Evolutionary conservation across 2,113 vertebrate genomes (phyloP), one percentile per base, ranked within the genome.

Genomic region (Pleuronectes platessa): DNA sequence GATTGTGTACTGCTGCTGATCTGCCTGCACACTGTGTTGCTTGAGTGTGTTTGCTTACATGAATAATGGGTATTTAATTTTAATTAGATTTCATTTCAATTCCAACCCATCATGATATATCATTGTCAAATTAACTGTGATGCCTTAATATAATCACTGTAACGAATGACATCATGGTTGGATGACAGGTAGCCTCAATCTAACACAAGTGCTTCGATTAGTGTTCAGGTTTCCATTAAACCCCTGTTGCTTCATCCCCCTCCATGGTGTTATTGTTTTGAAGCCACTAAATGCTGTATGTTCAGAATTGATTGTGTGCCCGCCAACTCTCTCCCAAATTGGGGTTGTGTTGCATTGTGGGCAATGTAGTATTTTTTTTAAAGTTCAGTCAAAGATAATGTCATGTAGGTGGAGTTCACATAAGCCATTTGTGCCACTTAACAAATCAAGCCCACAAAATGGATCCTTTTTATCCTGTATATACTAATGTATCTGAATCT

Each of bases 51-150:
- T 61, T 80, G 60, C 64, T 71, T 70, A 31, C 59, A 63, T 18
- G 37, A 66, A 15, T 66, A 84, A 86, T 68, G 64, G 63, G 35
- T 11, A 72, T 86, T 89, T 76, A 10, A 75, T 78, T 81, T 15
- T 58, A 24, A 58, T 58, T 58, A n/a, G 11, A 4, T 56, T 51
- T 18, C 74, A 84, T 56, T 51, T 18, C 76, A 84, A 7, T 58
- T 70, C 63, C 11, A 60, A 47, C 79, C 31, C 68, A 71, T 86
- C 74, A 23, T 64, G 63, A 71, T 85, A 59, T 40, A 61, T 85
- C 79, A 83, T 68, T 81, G 79, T 83, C 79, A 81, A 79, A 81
- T 87, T 78, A 88, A 75, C 74, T 47, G 27, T 23, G 82, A 85
- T 58, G 74, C 55, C 11, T 83, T 81, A 71, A 85, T 83, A 61